Evolutionary conservation across 1,140 invertebrate species (phyloP).

Genomic region (Babylonia areolata): DNA sequence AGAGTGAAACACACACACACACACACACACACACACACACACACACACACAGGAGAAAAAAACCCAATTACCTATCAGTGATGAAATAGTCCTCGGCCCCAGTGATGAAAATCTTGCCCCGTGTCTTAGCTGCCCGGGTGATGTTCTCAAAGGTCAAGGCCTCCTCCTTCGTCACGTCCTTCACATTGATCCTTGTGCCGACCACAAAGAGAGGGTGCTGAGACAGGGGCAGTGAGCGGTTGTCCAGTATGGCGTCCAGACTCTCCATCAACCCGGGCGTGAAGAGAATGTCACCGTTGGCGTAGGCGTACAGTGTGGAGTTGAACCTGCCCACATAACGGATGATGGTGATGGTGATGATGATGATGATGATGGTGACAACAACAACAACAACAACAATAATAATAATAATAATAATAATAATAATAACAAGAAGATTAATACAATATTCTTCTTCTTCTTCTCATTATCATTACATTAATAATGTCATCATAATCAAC

Average conservation of each 20-base stretch:
- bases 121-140: slow-evolving; percentile 29
- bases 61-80: no score
- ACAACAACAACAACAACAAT: no score
- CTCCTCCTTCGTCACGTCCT: slow-evolving; percentile 47
- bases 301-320: slow-evolving; percentile 56
- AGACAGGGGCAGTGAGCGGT: neutral
- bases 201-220: slow-evolving; percentile 43
- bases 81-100: slow-evolving; percentile 63
- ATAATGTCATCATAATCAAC: no score
- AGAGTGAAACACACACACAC: no score
- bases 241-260: slow-evolving; percentile 36
- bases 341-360: no score
- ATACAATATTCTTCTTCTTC: no score
- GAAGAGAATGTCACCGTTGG: slow-evolving; percentile 62
- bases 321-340: slow-evolving; percentile 46
- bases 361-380: no score
- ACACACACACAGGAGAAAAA: no score
- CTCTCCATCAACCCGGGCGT: slow-evolving; percentile 48
- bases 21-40: no score
- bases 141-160: slow-evolving; percentile 45
- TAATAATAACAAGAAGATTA: no score
- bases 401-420: no score
- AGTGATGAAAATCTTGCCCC: slow-evolving; percentile 51
- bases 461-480: no score
- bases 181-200: slow-evolving; percentile 52